Evolutionary conservation across 2,888 invertebrate species (phyloP), one percentile per base, ranked within the genome.

Genomic region (Drosophila monieri): DNA sequence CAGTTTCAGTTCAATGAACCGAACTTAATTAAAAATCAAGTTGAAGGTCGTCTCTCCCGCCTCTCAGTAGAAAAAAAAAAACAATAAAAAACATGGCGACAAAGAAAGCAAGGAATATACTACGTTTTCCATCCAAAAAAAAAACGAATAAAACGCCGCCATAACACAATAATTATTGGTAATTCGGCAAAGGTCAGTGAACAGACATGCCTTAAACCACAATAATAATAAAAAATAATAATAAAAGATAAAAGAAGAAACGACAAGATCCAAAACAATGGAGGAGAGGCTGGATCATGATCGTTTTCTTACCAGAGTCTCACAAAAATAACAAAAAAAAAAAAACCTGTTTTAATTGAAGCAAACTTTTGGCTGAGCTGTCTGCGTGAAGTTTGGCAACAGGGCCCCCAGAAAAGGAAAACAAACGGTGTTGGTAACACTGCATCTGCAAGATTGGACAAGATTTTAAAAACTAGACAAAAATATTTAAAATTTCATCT

Each of bases 11-110:
- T 88, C 83, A 85, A 74, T 84, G 84, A 84, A 88, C 88, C 69
- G 88, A 80, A 88, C 76, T 88, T 84, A 85, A 84, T 88, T 87
- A 87, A 84, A 84, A 88, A 87, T 84, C 88, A 84, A 84, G 84
- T 84, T 84, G 88, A 84, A 84, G 84, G 84, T 84, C 87, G 74
- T 78, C 68, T 25, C 49, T 51, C 49, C 25, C 58, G 62, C 14
- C 1, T 37, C 18, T 1, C 18, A 18, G 53, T 67, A 56, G 47
- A 66, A 48, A 66, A 53, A 51, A 68, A 67, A 49, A 46, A 68
- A 56, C 2, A 21, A 21, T 21, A 23, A 23, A 23, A 23, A 61
- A 77, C 37, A 61, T 44, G 41, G 32, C 39, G 23, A 46, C 44
- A 30, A 47, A 47, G 35, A 37, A 54, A 41, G 10, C n/a, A n/a